Evolutionary conservation across 2,888 invertebrate species (phyloP), one percentile per base, ranked within the genome.

Genomic region (Pseudoips prasinana): DNA sequence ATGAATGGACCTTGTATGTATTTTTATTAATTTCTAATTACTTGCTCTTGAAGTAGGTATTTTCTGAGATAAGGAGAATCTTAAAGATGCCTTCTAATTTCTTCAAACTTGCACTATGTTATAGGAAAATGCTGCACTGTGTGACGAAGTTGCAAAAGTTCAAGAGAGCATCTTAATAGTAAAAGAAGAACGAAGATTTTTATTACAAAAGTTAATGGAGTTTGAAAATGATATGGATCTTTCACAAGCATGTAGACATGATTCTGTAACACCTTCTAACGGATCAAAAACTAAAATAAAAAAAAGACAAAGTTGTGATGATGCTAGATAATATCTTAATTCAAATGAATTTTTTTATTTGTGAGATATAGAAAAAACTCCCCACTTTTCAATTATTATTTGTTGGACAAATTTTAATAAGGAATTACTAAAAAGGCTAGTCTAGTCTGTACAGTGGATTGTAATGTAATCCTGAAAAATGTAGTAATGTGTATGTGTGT

Each of bases 121-220:
- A 20, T 58, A 95, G 95, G 95, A 95, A 87, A 95, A 95, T 85
- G 93, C 95, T 31, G 94, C 95, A 3, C 74, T 97, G 1, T 96
- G 96, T 75, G 97, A 97, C 86, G 96, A 97, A 89, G 94, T 96
- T 8, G 93, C 95, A 0, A 92, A 93, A 73, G 92, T 94, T 45
- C 96, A 97, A 79, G 94, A 95, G 60, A 94, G 94, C 71, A 92
- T 96, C 28, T 78, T 93, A 11, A 90, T 94, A 31, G 92, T 94
- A 0, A 94, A 95, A 65, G 96, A 96, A 68, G 96, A 97, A 74
- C 90, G 96, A 42, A 91, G 95, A 50, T 96, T 93, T 76, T 81
- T 97, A 24, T 83, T 96, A 14, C 91, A 93, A 46, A 95, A 95
- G 72, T 78, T 96, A 9, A 90, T 94, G 57, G 93, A 93, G 60